These are phyloP conservation scores for Pelobates cultripes DNA, from an alignment of 2,797 vertebrate species.

Conservation along the genomic window DNA sequence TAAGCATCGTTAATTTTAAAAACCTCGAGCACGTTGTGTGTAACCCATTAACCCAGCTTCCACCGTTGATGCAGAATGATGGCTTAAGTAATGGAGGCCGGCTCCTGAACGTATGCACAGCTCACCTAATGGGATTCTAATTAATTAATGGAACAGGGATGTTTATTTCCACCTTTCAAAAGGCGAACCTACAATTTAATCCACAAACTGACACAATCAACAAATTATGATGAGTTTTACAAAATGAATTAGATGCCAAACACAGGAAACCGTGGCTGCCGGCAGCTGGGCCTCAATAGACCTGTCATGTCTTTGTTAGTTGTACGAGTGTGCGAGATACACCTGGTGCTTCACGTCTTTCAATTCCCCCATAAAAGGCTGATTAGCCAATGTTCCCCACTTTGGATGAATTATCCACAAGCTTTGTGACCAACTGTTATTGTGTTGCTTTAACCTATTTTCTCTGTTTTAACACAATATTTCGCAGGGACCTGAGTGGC, in stretches of 20 bases:
- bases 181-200: constrained; percentile 20
- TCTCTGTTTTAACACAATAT: background rate
- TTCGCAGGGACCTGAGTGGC: too few species aligned
- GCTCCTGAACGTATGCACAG: background rate
- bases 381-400: constrained; percentile 17
- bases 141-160: constrained; percentile 49
- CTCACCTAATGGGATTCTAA: constrained; percentile 45
- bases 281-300: constrained; percentile 39
- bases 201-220: constrained; percentile 40
- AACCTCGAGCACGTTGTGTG: constrained; percentile 3
- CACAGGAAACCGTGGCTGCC: background rate
- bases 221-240: constrained; percentile 25
- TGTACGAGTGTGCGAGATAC: background rate
- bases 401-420: constrained; percentile 9
- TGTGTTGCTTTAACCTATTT: constrained; percentile 11
- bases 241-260: constrained; percentile 14
- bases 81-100: constrained; percentile 25
- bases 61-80: background rate
- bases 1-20: constrained; percentile 9
- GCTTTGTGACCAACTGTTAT: constrained; percentile 5
- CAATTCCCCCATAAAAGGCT: constrained; percentile 21
- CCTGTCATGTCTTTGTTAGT: constrained; percentile 3
- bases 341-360: constrained; percentile 39
- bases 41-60: constrained; percentile 34
- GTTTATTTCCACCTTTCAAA: constrained; percentile 48